phyloP scores from a whole-genome alignment of 2,888 invertebrate genomes.

The Euzetes globulus region DNA sequence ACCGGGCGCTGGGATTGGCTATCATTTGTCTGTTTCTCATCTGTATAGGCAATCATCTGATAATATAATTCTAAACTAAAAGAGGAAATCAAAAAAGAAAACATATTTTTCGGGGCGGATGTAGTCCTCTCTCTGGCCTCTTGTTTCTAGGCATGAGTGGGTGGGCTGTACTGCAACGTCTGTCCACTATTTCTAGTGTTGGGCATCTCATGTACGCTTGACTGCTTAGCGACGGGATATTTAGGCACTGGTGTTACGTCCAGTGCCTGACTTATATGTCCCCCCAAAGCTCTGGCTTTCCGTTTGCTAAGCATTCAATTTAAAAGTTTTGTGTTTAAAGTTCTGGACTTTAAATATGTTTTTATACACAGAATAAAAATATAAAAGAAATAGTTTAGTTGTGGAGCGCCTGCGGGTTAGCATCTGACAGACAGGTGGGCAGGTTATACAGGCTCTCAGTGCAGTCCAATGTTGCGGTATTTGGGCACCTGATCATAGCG shows the following conservation, averaged over 20 bases:
- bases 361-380: no score
- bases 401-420: slow-evolving; percentile 25
- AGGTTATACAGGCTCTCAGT: background rate
- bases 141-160: background rate
- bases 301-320: no score
- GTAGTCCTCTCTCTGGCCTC: background rate
- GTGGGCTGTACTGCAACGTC: background rate
- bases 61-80: background rate
- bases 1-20: background rate
- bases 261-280: background rate
- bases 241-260: background rate
- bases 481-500: background rate
- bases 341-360: slow-evolving; percentile 11
- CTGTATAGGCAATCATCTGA: background rate
- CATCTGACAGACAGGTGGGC: slow-evolving; percentile 28
- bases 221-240: slow-evolving; percentile 8
- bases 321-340: background rate
- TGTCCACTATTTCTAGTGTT: background rate
- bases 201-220: background rate
- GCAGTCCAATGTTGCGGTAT: background rate
- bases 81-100: slow-evolving; percentile 15
- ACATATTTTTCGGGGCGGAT: background rate
- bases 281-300: background rate
- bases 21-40: background rate
- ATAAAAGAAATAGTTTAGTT: slow-evolving; percentile 7